Conservation (phyloP, 2,888 invertebrate species). For the Tachina lurida region DNA sequence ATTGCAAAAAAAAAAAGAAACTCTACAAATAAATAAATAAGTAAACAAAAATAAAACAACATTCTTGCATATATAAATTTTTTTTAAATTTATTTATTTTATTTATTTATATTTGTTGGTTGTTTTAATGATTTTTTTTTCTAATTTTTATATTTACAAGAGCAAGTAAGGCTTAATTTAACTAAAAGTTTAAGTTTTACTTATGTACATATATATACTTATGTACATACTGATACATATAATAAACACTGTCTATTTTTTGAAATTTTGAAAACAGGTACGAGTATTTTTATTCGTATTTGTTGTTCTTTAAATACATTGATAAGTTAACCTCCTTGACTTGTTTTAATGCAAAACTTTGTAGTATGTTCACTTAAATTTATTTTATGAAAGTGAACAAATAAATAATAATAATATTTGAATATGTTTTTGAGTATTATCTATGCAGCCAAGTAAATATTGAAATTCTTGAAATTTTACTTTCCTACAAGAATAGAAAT, state of each 20-base stretch:
- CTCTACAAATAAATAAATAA: neutral
- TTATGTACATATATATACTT: neutral
- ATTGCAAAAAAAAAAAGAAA: neutral
- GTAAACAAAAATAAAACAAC: constrained; percentile 34
- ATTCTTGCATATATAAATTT: constrained; percentile 59
- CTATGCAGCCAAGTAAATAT: no score
- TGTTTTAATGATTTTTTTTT: constrained; percentile 16
- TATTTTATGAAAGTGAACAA: neutral
- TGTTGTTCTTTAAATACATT: constrained; percentile 50
- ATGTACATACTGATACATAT: neutral
- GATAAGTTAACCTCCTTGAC: constrained; percentile 71
- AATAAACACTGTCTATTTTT: neutral
- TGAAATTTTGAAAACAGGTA: constrained; percentile 49
- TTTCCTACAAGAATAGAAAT: no score
- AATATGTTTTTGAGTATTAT: no score
- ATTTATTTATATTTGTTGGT: constrained; percentile 10
- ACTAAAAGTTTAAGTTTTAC: constrained; percentile 23
- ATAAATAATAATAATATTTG: no score
- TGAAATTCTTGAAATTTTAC: no score
- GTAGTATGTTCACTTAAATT: constrained; percentile 2
- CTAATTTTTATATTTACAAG: constrained; percentile 6
- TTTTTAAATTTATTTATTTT: constrained; percentile 21
- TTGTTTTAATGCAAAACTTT: constrained; percentile 51
- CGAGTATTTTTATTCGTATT: constrained; percentile 10
- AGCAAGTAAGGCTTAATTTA: constrained; percentile 57